phyloP scores from a whole-genome alignment of 2,888 invertebrate genomes.

The Aspidiotus rigidus region DNA sequence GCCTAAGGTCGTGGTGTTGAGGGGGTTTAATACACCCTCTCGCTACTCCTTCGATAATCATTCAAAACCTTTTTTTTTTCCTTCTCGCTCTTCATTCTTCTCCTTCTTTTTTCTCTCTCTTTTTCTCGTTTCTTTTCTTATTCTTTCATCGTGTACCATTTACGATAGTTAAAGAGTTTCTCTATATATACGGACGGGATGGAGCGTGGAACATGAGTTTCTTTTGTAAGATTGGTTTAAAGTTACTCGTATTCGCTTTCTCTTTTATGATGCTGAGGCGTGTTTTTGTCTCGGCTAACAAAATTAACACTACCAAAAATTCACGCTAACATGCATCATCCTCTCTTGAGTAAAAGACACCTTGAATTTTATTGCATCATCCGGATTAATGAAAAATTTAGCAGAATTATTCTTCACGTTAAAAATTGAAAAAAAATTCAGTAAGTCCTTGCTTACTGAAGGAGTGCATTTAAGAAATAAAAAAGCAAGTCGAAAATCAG shows the following conservation, averaged over 20 bases:
- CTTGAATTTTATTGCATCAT: background rate
- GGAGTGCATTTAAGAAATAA: background rate
- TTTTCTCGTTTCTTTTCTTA: background rate
- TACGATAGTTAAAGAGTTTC: background rate
- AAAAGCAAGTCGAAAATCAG: background rate
- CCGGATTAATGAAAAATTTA: background rate
- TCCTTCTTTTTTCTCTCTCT: background rate
- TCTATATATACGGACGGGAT: background rate
- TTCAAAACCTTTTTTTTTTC: slow-evolving; percentile 25
- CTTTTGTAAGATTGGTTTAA: background rate
- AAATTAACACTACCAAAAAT: background rate
- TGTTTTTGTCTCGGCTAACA: background rate
- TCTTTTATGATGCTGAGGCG: background rate
- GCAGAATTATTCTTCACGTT: too few relatives aligned
- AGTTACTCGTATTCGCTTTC: background rate
- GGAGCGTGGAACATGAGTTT: background rate
- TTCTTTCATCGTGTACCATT: background rate
- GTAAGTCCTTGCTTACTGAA: background rate
- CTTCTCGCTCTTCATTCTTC: background rate
- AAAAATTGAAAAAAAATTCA: too few relatives aligned
- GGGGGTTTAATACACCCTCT: slow-evolving; percentile 19
- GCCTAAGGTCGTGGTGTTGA: slow-evolving; percentile 23
- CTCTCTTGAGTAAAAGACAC: background rate
- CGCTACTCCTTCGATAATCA: slow-evolving; percentile 16
- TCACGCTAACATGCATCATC: background rate